phyloP scores from a whole-genome alignment of 2,113 vertebrate genomes.

The Chamaea fasciata region DNA sequence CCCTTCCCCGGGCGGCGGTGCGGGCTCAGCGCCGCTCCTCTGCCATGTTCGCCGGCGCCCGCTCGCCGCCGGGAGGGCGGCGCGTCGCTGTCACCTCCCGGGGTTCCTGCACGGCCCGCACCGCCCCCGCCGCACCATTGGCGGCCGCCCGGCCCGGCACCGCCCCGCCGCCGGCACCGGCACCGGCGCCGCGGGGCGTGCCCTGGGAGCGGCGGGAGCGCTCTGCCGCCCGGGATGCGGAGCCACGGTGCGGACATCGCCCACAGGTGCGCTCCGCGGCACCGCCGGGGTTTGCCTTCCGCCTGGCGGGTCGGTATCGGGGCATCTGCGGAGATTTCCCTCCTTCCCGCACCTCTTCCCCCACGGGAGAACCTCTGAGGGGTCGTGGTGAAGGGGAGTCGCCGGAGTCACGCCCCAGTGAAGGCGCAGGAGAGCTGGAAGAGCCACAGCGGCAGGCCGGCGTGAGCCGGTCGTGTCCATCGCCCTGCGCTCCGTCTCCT shows the following conservation, averaged over 20 bases:
- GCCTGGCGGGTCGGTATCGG: background rate
- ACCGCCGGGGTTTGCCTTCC: background rate
- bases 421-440: background rate
- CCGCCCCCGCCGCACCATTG: too few species aligned
- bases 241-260: fast-evolving
- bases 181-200: background rate
- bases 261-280: background rate
- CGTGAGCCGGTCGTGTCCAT: fast-evolving
- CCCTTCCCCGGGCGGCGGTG: background rate
- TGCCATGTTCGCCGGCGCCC: conserved; percentile 6
- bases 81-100: conserved; percentile 61
- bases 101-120: conserved; percentile 56
- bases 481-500: too few species aligned
- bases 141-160: too few species aligned
- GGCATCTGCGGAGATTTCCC: background rate
- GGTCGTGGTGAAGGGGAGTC: background rate
- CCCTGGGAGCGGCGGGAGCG: background rate
- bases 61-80: conserved; percentile 43
- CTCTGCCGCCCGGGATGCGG: background rate
- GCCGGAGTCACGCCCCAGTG: background rate
- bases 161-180: background rate
- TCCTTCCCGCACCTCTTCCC: background rate
- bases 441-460: background rate
- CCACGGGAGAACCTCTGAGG: background rate
- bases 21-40: background rate